Evolutionary conservation across 2,888 invertebrate species (phyloP).

Genomic region (Elegia similella): DNA sequence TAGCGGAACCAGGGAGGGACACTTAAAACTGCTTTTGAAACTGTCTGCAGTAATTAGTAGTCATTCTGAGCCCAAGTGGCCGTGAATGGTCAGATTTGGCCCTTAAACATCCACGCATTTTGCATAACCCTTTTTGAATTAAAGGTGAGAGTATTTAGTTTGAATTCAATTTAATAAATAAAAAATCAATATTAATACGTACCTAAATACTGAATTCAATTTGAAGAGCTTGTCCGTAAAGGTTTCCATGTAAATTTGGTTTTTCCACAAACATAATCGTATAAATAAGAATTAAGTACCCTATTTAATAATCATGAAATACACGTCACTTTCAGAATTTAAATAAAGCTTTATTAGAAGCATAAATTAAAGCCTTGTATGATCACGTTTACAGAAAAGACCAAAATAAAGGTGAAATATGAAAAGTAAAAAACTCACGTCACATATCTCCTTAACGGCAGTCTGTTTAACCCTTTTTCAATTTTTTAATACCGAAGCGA

Average conservation of each 20-base stretch:
- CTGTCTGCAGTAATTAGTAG: conserved; percentile 74
- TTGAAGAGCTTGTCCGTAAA: background rate
- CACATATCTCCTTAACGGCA: conserved; percentile 10
- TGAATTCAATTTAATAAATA: conserved; percentile 18
- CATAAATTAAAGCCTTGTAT: too few relatives aligned
- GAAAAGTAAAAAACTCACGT: conserved; percentile 4
- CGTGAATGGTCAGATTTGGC: conserved; percentile 72
- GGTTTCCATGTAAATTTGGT: background rate
- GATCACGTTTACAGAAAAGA: too few relatives aligned
- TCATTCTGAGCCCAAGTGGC: conserved; percentile 69
- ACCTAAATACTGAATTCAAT: too few relatives aligned
- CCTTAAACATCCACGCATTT: conserved; percentile 64
- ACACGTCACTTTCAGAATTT: too few relatives aligned
- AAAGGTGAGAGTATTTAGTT: background rate
- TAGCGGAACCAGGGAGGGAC: conserved; percentile 15
- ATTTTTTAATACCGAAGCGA: conserved; percentile 70
- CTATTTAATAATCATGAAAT: too few relatives aligned
- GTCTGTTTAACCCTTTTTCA: conserved; percentile 54
- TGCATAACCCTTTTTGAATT: conserved; percentile 23
- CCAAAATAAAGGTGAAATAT: background rate
- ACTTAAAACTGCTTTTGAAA: conserved; percentile 47
- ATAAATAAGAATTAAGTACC: too few relatives aligned
- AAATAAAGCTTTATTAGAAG: too few relatives aligned
- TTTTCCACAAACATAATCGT: too few relatives aligned
- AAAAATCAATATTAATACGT: too few relatives aligned